Conservation (phyloP, 1,140 invertebrate genomes). For the Orius insidiosus region DNA sequence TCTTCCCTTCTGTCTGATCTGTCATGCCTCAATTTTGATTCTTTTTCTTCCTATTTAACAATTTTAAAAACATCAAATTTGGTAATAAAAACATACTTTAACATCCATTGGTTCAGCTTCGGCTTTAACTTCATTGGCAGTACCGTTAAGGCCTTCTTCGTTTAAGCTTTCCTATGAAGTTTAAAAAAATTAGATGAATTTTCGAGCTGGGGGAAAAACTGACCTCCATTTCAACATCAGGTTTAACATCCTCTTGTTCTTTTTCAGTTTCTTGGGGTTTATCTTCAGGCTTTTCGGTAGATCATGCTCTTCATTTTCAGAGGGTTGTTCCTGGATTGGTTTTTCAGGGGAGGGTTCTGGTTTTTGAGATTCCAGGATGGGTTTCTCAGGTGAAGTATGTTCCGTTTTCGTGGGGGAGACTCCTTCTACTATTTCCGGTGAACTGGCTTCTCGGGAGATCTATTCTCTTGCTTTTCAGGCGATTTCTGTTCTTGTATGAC, state of each 20-base stretch:
- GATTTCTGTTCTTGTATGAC: too few relatives aligned
- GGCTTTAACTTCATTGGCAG: conserved; percentile 4
- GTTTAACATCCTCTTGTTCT: neutral
- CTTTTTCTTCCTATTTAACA: neutral
- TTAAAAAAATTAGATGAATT: too few relatives aligned
- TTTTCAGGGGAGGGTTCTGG: conserved; percentile 2
- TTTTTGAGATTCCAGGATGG: neutral
- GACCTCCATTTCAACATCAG: neutral
- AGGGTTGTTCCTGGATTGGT: too few relatives aligned
- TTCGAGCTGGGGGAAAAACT: too few relatives aligned
- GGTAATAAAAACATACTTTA: conserved; percentile 1
- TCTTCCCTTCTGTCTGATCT: conserved; percentile 14
- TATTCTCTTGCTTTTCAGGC: too few relatives aligned
- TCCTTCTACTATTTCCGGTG: too few relatives aligned
- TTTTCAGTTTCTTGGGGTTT: conserved; percentile 1
- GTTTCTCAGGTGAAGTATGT: neutral
- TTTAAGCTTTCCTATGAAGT: too few relatives aligned
- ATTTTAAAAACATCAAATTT: too few relatives aligned
- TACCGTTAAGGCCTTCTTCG: neutral
- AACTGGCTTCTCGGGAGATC: too few relatives aligned
- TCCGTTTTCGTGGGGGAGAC: too few relatives aligned
- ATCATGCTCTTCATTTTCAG: conserved; percentile 1
- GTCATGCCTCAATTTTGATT: conserved; percentile 15
- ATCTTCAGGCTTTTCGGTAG: conserved; percentile 15
- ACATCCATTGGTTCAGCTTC: neutral